Evolutionary conservation across 2,797 vertebrate species (phyloP).

Genomic region (Rhynchonycteris naso): DNA sequence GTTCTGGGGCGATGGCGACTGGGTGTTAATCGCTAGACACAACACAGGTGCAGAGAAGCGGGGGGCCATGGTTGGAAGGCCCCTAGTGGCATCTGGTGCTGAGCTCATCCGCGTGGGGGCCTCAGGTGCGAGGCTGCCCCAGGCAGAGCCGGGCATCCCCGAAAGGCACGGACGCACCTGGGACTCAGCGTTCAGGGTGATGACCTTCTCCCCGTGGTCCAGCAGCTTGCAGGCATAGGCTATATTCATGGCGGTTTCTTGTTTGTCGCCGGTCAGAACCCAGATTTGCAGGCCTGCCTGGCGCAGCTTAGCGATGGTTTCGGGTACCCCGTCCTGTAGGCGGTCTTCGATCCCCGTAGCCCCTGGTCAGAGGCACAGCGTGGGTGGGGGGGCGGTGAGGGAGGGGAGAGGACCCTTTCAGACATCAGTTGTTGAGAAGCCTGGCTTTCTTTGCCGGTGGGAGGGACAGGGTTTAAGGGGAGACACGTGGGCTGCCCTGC

Average conservation of each 20-base stretch:
- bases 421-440: not conserved
- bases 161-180: conserved; percentile 88
- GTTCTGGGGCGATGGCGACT: not conserved
- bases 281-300: conserved; percentile 97
- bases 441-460: not conserved
- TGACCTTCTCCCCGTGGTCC: conserved; percentile 95
- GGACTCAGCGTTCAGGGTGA: conserved; percentile 96
- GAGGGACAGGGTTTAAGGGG: not conserved
- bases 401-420: not conserved
- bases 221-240: conserved; percentile 97
- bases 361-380: conserved; percentile 85
- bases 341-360: conserved; percentile 97
- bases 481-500: not conserved
- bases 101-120: accelerated
- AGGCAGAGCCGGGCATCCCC: accelerated
- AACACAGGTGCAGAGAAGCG: not conserved
- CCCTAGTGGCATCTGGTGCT: not conserved
- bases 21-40: not conserved
- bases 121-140: accelerated
- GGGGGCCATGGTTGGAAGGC: not conserved
- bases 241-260: conserved; percentile 98
- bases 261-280: conserved; percentile 99
- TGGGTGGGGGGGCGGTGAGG: not conserved
- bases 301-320: conserved; percentile 93
- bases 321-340: conserved; percentile 97